Evolutionary conservation across 2,888 invertebrate species (phyloP), one percentile per base, ranked within the genome.

Genomic region (Lasioglossum vierecki): DNA sequence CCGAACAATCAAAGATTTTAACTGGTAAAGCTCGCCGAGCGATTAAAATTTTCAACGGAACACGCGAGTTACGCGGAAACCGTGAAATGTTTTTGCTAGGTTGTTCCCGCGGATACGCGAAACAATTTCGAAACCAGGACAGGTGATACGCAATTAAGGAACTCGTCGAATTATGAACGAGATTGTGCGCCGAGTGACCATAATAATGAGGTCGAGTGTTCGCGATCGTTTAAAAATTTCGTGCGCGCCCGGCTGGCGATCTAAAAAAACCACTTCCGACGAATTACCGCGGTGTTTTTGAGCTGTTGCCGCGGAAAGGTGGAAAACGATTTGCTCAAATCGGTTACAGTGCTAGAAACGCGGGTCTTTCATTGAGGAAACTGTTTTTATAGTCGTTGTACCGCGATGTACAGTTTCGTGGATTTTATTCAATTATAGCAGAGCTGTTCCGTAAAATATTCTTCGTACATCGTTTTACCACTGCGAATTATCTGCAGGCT

Each of bases 191-290:
- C 18, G 49, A n/a, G 49, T 39, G 39, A 68, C 35, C 22, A 49
- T 41, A 53, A 44, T 46, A 76, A 66, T 46, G 26, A 30, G 76
- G 63, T 63, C 60, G 60, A 76, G 60, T 66, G 18, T 3, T 66
- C 8, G 35, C 6, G 35, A 35, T 30, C 66, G 30, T 30, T 18
- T 15, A 18, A 18, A 66, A 35, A 26, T 60, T 60, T 60, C 2
- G 26, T 26, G 26, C 2, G 1, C n/a, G 13, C 4, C 11, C 60
- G 60, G 26, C 11, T 60, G 13, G 11, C 60, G 11, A 26, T 60
- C 60, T 26, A 26, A 26, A 60, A 26, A 60, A 53, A 53, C 53
- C 53, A 22, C 22, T 53, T n/a, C 9, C 22, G 15, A 60, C 60
- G 60, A 26, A 60, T 60, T 30, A 60, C 60, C 13, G 13, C 26